Evolutionary conservation across 2,797 vertebrate species (phyloP).

Genomic region (Melanogrammus aeglefinus): DNA sequence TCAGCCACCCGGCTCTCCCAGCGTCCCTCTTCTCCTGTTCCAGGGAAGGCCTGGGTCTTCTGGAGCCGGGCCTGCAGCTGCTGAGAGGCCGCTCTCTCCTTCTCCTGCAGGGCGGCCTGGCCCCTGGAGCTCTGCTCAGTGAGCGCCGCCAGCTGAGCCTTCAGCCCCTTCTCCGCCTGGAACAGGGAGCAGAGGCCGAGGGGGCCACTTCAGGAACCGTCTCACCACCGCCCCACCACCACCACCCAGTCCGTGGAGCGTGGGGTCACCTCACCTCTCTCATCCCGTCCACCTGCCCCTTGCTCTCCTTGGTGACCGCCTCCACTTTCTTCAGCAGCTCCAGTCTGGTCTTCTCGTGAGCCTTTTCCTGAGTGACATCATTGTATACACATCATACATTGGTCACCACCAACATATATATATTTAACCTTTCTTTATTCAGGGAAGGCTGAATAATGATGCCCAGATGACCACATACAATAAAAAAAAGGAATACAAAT

Average conservation of each 20-base stretch:
- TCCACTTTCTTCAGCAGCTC: constrained; percentile 83
- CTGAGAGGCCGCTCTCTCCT: constrained; percentile 78
- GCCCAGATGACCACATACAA: too few relatives aligned
- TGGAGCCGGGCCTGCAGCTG: constrained; percentile 79
- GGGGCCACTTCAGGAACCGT: neutral
- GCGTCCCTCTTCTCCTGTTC: constrained; percentile 81
- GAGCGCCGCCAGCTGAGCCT: constrained; percentile 72
- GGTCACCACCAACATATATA: neutral
- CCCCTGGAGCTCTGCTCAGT: constrained; percentile 75
- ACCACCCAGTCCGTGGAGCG: neutral
- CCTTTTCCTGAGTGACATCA: constrained; percentile 77
- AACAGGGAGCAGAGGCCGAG: constrained; percentile 21
- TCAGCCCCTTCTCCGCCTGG: constrained; percentile 81
- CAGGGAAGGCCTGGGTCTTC: constrained; percentile 75
- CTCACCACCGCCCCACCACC: neutral
- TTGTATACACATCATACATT: neutral
- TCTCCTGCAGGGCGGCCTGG: constrained; percentile 79
- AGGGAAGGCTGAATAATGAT: too few relatives aligned
- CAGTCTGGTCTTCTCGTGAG: constrained; percentile 80
- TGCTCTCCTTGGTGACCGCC: constrained; percentile 76
- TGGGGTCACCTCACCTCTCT: constrained; percentile 73
- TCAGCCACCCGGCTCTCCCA: constrained; percentile 77
- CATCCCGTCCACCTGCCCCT: constrained; percentile 80
- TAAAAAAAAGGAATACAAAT: too few relatives aligned
- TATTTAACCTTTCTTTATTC: too few relatives aligned